Conservation (phyloP, 2,888 invertebrate genomes). For the Drosophila nigritarsus region DNA sequence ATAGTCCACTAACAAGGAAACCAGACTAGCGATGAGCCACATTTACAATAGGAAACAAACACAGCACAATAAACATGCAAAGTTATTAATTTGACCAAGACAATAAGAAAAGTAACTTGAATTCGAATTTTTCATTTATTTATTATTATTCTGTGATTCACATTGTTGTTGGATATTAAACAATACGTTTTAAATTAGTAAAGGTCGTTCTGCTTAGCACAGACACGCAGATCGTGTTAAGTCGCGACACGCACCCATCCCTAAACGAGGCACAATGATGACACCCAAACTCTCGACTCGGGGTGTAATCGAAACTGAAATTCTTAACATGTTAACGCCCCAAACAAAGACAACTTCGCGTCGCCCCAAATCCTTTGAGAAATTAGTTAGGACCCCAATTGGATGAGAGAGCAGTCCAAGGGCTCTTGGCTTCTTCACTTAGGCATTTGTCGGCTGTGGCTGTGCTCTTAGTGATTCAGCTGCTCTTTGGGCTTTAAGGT, state of each 20-base stretch:
- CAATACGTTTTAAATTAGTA: not conserved
- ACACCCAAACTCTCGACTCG: conserved; percentile 20
- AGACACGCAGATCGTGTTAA: not conserved
- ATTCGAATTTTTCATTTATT: not conserved
- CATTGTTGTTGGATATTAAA: not conserved
- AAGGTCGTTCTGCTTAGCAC: not conserved
- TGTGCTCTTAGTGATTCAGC: conserved; percentile 5
- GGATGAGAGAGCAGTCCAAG: conserved; percentile 2
- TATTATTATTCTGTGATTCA: not conserved
- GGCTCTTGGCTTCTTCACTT: conserved; percentile 33
- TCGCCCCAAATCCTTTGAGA: conserved; percentile 72
- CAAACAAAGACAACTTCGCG: conserved; percentile 47
- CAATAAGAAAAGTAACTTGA: not conserved
- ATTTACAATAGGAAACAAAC: not conserved
- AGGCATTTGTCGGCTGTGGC: conserved; percentile 30
- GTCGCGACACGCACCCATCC: not conserved
- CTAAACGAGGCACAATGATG: conserved; percentile 1
- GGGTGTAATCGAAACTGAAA: conserved; percentile 57
- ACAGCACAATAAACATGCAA: not conserved
- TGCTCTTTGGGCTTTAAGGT: conserved; percentile 18
- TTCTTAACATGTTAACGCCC: conserved; percentile 57
- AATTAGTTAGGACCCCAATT: conserved; percentile 53
- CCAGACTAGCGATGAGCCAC: conserved; percentile 13
- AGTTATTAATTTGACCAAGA: not conserved
- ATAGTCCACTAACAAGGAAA: conserved; percentile 5